Evolutionary conservation across 2,797 vertebrate species (phyloP), one percentile per base, ranked within the genome.

Genomic region (Setipinna tenuifilis): DNA sequence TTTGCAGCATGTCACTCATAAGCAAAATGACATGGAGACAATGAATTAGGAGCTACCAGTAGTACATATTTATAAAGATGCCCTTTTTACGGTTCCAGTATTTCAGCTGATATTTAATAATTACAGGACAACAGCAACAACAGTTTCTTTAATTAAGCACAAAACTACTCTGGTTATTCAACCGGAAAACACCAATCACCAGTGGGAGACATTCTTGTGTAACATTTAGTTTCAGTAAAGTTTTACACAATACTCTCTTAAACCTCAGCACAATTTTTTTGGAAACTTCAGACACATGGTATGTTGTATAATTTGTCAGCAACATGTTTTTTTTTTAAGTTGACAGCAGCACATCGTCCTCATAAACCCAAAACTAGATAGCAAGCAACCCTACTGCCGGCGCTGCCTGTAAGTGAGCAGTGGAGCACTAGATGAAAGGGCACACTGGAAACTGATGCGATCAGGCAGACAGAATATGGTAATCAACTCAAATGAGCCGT

Each of bases 401-500:
- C 90, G 90, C 89, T 90, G 91, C 89, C 91, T 91, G 90, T 94
- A 93, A 94, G 91, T 91, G 92, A 94, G 92, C 91, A 90, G 90
- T 90, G 82, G 87, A 93, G 91, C 86, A 91, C 91, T 89, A 92
- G 93, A 94, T 94, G 90, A 94, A 94, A 94, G 90, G 90, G 88
- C 90, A 88, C 92, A 86, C 88, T 87, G 86, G 90, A 90, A 92
- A 86, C 91, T 61, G 89, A 92, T 90, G 92, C 90, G 90, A 92
- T 89, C 92, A 92, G 91, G 91, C 91, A 89, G 91, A 91, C 81
- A 88, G 91, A 90, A 93, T 87, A 84, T 81, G 90, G 92, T 94
- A 94, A 94, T 94, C 92, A 94, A 94, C 93, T 91, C 87, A 94
- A 94, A 94, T 94, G 93, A 94, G 92, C 90, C 91, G 68, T 94